These are phyloP conservation scores for Macroteleia sp. DNA, from an alignment of 2,888 invertebrate genomes.

Conservation along the genomic window DNA sequence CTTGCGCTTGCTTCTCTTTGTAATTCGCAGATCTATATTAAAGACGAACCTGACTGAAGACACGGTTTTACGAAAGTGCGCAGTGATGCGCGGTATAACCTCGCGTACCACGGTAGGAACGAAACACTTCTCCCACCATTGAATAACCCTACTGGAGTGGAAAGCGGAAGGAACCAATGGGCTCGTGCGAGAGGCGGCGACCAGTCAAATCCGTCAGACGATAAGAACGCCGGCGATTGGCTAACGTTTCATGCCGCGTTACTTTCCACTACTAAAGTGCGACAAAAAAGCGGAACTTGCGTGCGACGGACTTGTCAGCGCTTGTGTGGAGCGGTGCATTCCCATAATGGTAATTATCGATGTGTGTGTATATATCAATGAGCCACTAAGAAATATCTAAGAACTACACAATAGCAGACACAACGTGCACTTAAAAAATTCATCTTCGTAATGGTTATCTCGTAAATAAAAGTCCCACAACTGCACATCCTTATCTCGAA, in stretches of 20 bases:
- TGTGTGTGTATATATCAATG: slow-evolving; percentile 42
- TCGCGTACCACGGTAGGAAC: slow-evolving; percentile 46
- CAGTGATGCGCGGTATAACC: slow-evolving; percentile 54
- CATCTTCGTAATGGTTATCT: slow-evolving; percentile 25
- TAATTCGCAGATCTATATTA: slow-evolving; percentile 18
- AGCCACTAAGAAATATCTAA: slow-evolving; percentile 52
- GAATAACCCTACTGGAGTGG: too few relatives aligned
- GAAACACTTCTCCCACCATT: slow-evolving; percentile 34
- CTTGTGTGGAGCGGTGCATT: slow-evolving; percentile 52
- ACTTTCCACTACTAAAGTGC: slow-evolving; percentile 42
- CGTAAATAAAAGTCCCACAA: slow-evolving; percentile 35
- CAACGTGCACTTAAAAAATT: slow-evolving; percentile 47
- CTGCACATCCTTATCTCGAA: too few relatives aligned
- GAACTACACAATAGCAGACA: slow-evolving; percentile 34
- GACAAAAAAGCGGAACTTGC: slow-evolving; percentile 62
- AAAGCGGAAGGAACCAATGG: too few relatives aligned
- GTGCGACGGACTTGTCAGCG: slow-evolving; percentile 61
- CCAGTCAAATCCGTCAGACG: slow-evolving; percentile 32
- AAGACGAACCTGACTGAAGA: slow-evolving; percentile 41
- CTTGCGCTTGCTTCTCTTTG: neutral
- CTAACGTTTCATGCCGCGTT: slow-evolving; percentile 38
- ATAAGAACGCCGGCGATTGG: slow-evolving; percentile 63
- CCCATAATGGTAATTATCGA: slow-evolving; percentile 60
- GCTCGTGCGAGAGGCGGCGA: slow-evolving; percentile 60
- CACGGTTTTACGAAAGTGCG: slow-evolving; percentile 60